Conservation (phyloP, 1,140 invertebrate genomes). For the Daktulosphaira vitifoliae region DNA sequence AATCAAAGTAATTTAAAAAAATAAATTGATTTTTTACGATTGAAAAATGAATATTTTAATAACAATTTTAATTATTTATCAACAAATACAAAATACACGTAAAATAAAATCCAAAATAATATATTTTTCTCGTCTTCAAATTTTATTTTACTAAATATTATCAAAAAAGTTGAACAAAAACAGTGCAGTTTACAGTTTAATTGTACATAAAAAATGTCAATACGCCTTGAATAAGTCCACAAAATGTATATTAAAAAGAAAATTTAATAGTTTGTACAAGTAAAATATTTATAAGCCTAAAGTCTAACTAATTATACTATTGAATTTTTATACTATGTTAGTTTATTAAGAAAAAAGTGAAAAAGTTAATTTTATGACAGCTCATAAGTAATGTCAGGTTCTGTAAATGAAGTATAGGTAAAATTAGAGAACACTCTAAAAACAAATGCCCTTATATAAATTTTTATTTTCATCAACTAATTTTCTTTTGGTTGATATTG, state of each 20-base stretch:
- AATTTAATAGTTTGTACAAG: not conserved
- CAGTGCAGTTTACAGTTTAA: not conserved
- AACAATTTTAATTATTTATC: not conserved
- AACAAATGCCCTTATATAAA: not conserved
- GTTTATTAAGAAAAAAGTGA: not conserved
- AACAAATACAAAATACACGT: not conserved
- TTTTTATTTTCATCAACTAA: not conserved
- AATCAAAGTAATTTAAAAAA: not conserved
- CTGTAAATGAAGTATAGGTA: not conserved
- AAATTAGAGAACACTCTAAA: not conserved
- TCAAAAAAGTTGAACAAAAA: not conserved
- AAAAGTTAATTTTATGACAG: not conserved
- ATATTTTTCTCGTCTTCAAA: not conserved
- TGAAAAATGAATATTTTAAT: not conserved
- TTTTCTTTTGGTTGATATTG: not conserved
- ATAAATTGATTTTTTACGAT: not conserved
- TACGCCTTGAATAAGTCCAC: not conserved
- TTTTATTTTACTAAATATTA: not conserved
- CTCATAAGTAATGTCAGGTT: not conserved
- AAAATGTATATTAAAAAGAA: not conserved
- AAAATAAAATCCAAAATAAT: not conserved
- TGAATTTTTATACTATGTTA: not conserved
- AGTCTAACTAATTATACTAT: not conserved
- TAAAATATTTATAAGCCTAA: not conserved
- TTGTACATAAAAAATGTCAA: conserved; percentile 10